Evolutionary conservation across 1,140 invertebrate genomes (phyloP).

Genomic region (Drosophila mauritiana): DNA sequence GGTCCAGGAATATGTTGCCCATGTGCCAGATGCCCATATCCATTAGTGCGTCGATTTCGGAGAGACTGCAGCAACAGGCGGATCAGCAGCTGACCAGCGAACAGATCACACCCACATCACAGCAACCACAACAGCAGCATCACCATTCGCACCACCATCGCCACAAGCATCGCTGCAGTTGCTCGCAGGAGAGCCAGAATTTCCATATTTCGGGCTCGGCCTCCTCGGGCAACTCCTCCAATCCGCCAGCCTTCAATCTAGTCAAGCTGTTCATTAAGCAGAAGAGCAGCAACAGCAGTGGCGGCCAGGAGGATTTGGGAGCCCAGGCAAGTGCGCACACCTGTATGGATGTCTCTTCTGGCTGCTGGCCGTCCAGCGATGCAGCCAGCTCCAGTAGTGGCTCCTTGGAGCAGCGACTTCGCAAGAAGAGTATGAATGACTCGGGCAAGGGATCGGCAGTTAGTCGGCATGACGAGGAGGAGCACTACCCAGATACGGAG

Average conservation of each 20-base stretch:
- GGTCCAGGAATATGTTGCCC: slow-evolving; percentile 75
- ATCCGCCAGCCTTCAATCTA: slow-evolving; percentile 88
- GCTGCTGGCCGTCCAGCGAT: slow-evolving; percentile 86
- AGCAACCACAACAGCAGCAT: slow-evolving; percentile 34
- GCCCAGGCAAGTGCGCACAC: slow-evolving; percentile 84
- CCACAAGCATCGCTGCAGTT: slow-evolving; percentile 76
- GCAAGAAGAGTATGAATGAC: slow-evolving; percentile 84
- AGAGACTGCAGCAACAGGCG: slow-evolving; percentile 60
- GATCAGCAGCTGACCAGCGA: slow-evolving; percentile 13
- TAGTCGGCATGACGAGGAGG: slow-evolving; percentile 84
- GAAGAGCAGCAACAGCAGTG: slow-evolving; percentile 87
- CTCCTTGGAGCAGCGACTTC: slow-evolving; percentile 76
- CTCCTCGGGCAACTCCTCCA: slow-evolving; percentile 78
- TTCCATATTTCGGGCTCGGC: slow-evolving; percentile 75
- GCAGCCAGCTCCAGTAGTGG: slow-evolving; percentile 75
- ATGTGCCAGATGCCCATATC: slow-evolving; percentile 85
- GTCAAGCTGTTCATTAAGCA: slow-evolving; percentile 96
- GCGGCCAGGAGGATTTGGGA: slow-evolving; percentile 85
- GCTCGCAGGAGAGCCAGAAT: slow-evolving; percentile 84
- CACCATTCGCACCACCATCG: slow-evolving; percentile 59
- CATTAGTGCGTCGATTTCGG: slow-evolving; percentile 70
- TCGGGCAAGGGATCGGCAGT: slow-evolving; percentile 85
- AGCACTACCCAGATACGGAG: slow-evolving; percentile 21
- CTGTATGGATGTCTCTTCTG: slow-evolving; percentile 88
- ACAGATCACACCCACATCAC: slow-evolving; percentile 37